Conservation (phyloP, 2,888 invertebrate species). For the Mayetiola destructor region DNA sequence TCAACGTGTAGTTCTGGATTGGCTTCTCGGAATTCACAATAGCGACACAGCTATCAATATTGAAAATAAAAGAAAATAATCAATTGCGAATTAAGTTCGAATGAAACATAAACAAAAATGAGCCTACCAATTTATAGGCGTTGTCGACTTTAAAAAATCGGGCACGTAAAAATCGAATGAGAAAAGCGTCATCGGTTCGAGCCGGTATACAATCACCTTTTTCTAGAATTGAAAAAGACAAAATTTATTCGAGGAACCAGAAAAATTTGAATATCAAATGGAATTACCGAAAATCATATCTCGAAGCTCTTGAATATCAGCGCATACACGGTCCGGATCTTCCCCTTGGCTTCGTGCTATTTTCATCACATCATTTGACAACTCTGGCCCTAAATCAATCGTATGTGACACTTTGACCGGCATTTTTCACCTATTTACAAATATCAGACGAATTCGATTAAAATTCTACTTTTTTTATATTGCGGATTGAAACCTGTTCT, state of each 20-base stretch:
- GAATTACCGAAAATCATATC: conserved; percentile 56
- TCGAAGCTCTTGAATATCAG: conserved; percentile 54
- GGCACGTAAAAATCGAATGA: conserved; percentile 59
- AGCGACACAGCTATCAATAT: conserved; percentile 47
- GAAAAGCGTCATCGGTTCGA: conserved; percentile 59
- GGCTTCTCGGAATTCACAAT: conserved; percentile 57
- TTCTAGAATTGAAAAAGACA: conserved; percentile 37
- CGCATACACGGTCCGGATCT: conserved; percentile 49
- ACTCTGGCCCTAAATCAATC: conserved; percentile 47
- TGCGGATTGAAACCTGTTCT: no score
- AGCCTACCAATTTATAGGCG: conserved; percentile 59
- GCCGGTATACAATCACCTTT: conserved; percentile 59
- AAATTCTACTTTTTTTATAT: no score
- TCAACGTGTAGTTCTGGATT: conserved; percentile 53
- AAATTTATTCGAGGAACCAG: not conserved
- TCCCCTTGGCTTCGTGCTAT: conserved; percentile 53
- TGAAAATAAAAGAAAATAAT: not conserved
- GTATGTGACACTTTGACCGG: conserved; percentile 28
- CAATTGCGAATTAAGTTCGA: not conserved
- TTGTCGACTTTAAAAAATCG: conserved; percentile 54
- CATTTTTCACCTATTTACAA: no score
- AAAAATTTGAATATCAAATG: conserved; percentile 14
- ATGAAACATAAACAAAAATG: not conserved
- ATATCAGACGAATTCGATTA: no score
- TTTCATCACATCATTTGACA: conserved; percentile 49